phyloP scores from a whole-genome alignment of 2,113 vertebrate species.

The Acrocephalus arundinaceus region DNA sequence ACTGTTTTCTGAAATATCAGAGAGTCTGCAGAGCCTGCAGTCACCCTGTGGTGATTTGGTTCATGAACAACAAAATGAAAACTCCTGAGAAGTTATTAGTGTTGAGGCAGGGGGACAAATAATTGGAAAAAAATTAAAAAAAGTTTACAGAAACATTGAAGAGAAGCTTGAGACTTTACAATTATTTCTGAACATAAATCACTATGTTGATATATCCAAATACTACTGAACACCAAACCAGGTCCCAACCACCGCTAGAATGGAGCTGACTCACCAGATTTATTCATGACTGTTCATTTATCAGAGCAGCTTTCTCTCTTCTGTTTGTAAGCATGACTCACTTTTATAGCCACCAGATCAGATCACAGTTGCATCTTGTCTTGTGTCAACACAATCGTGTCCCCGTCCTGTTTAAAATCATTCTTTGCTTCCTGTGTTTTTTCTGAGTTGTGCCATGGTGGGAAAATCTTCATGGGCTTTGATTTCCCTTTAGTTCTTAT shows the following conservation, averaged over 20 bases:
- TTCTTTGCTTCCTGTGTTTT: background rate
- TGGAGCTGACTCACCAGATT: background rate
- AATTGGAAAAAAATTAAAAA: background rate
- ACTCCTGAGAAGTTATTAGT: background rate
- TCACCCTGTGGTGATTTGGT: background rate
- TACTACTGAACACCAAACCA: background rate
- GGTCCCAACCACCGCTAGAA: background rate
- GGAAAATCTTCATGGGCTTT: background rate
- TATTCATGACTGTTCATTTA: background rate
- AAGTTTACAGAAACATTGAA: background rate
- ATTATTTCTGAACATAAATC: background rate
- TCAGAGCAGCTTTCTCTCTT: background rate
- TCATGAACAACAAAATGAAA: background rate
- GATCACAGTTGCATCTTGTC: background rate
- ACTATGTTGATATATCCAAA: background rate
- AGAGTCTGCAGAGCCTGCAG: background rate
- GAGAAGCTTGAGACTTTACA: background rate
- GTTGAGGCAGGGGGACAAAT: background rate
- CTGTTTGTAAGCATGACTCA: background rate
- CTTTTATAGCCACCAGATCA: background rate
- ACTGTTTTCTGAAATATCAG: background rate
- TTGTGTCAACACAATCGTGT: background rate
- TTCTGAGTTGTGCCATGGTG: background rate
- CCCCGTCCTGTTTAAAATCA: background rate
- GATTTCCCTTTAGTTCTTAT: background rate